These are phyloP conservation scores for Hepsetus odoe DNA, from an alignment of 2,113 vertebrate genomes.

Conservation along the genomic window DNA sequence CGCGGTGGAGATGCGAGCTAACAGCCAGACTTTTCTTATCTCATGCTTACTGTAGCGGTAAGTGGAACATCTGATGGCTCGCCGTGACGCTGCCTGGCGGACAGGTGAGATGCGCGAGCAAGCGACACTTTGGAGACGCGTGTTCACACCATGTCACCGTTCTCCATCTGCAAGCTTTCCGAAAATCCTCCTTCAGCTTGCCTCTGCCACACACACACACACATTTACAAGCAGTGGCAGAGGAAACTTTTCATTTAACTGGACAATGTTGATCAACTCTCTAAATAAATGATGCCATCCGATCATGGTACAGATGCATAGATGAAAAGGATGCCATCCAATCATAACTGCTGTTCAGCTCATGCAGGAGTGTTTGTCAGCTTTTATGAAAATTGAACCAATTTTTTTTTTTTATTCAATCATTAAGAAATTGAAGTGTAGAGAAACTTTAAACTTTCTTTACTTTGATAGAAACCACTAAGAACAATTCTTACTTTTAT, in stretches of 20 bases:
- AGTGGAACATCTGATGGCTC: slow-evolving; percentile 79
- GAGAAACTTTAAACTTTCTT: too few species aligned
- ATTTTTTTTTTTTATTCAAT: too few species aligned
- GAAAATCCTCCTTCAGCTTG: slow-evolving; percentile 52
- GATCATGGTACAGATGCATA: too few species aligned
- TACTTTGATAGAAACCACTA: too few species aligned
- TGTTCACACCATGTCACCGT: slow-evolving; percentile 76
- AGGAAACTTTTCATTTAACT: slow-evolving; percentile 34
- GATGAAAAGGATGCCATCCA: too few species aligned
- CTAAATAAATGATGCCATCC: too few species aligned
- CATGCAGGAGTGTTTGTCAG: too few species aligned
- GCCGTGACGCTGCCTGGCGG: slow-evolving; percentile 72
- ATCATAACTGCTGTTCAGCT: too few species aligned
- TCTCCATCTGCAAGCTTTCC: slow-evolving; percentile 78
- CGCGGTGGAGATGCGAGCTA: slow-evolving; percentile 10
- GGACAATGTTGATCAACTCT: slow-evolving; percentile 43
- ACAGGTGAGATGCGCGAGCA: slow-evolving; percentile 78
- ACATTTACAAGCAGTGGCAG: slow-evolving; percentile 31
- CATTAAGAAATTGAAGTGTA: too few species aligned
- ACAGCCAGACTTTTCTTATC: slow-evolving; percentile 65
- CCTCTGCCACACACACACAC: slow-evolving; percentile 48
- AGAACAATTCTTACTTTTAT: too few species aligned
- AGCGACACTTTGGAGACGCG: slow-evolving; percentile 73
- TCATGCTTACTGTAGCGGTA: slow-evolving; percentile 76
- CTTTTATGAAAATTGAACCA: too few species aligned